Evolutionary conservation across 2,888 invertebrate genomes (phyloP).

Genomic region (Eupithecia vulgata): DNA sequence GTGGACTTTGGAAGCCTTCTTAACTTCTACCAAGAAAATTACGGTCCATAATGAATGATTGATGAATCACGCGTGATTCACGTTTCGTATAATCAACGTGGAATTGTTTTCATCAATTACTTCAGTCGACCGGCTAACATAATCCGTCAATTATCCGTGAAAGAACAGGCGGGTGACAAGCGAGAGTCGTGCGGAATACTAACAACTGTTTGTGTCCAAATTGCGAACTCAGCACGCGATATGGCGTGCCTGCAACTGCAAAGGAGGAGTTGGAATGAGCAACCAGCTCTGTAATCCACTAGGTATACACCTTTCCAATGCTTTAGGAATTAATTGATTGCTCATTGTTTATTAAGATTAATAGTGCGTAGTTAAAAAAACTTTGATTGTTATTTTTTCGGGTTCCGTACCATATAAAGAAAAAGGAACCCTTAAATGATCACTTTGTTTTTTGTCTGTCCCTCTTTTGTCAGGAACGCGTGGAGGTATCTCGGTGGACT

Average conservation of each 20-base stretch:
- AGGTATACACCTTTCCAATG: background rate
- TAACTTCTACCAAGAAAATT: constrained; percentile 51
- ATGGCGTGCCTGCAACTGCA: constrained; percentile 57
- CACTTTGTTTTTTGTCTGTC: too few species aligned
- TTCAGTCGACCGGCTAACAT: constrained; percentile 42
- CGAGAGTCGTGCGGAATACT: constrained; percentile 65
- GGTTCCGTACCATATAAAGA: too few species aligned
- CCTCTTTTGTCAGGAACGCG: too few species aligned
- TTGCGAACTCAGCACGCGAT: constrained; percentile 65
- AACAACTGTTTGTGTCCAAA: constrained; percentile 57
- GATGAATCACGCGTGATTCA: constrained; percentile 60
- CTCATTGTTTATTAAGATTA: background rate
- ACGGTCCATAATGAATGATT: constrained; percentile 49
- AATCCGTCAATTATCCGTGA: constrained; percentile 52
- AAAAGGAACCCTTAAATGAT: too few species aligned
- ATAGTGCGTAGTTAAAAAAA: background rate
- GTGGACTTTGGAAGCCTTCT: constrained; percentile 46
- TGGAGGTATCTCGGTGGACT: too few species aligned
- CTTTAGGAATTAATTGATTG: background rate
- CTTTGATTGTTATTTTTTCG: too few species aligned
- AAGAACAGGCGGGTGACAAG: constrained; percentile 57
- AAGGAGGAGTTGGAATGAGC: constrained; percentile 35
- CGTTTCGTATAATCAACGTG: constrained; percentile 40
- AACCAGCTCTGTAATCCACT: background rate
- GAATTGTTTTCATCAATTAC: constrained; percentile 47